phyloP scores from a whole-genome alignment of 2,797 vertebrate genomes.

The Pseudocheirus occidentalis region DNA sequence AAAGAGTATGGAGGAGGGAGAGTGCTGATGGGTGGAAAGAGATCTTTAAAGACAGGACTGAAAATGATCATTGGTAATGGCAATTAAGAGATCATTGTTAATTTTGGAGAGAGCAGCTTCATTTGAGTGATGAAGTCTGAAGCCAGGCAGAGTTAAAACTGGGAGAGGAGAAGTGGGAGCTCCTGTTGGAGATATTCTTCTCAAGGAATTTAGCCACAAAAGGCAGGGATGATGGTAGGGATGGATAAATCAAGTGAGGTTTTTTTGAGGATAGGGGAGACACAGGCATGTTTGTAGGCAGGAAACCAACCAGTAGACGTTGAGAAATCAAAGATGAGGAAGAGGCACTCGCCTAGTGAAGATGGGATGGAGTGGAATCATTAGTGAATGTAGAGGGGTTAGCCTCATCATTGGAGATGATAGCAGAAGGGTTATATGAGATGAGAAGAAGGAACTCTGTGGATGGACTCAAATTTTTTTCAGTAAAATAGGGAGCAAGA shows the following conservation, averaged over 20 bases:
- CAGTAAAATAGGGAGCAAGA: not conserved
- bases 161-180: not conserved
- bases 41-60: not conserved
- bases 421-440: not conserved
- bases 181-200: not conserved
- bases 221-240: not conserved
- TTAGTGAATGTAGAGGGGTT: not conserved
- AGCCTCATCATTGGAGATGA: not conserved
- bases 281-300: not conserved
- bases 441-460: not conserved
- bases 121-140: not conserved
- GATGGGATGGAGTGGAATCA: not conserved
- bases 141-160: not conserved
- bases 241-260: not conserved
- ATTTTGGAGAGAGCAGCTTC: not conserved
- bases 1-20: not conserved
- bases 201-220: not conserved
- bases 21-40: not conserved
- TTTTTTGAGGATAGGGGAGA: not conserved
- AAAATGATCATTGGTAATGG: not conserved
- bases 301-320: not conserved
- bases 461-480: not conserved
- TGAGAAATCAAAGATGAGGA: not conserved
- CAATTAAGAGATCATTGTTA: not conserved
- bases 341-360: not conserved